Evolutionary conservation across 2,113 vertebrate species (phyloP), one percentile per base, ranked within the genome.

Genomic region (Perca schrenkii): DNA sequence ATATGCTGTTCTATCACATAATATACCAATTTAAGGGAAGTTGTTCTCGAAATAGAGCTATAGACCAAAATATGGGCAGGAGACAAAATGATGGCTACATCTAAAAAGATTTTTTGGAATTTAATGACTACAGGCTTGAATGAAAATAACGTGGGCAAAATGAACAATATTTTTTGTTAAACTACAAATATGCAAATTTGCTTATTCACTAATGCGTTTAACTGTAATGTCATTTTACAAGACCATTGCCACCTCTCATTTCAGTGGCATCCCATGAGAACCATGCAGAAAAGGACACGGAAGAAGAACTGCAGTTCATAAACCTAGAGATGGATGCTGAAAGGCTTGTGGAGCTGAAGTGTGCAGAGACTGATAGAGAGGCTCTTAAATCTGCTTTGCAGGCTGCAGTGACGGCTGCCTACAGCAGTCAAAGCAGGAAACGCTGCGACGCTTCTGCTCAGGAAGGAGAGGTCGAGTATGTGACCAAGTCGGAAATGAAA

Each of bases 401-500:
- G 79, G 66, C 93, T 11, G 91, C 95, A 0, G 88, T 96, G 54
- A 89, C 72, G 0, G 74, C 94, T 16, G 92, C 94, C 1, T 95
- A 88, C 73, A 86, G 82, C 86, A 94, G 92, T 80, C 92, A 91
- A 10, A 92, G 76, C 82, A 86, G 87, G 79, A 62, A 67, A 16
- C 62, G 73, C 4, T 10, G 74, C 25, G 93, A 92, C 11, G 36
- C 61, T 1, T 73, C 86, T 3, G 72, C 82, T 79, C 90, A 89
- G 40, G 94, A 94, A 4, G 93, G 89, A 34, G 95, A 95, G 28
- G 91, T 94, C 0, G 94, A 96, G 66, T 96, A 96, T 14, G 95
- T 96, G 78, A 95, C 95, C 69, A 96, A 94, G 85, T 96, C 95
- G 34, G 95, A 96, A 69, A 96, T 96, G 95, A 97, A 96, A 7